Evolutionary conservation across 2,888 invertebrate species (phyloP), one percentile per base, ranked within the genome.

Genomic region (Busseola fusca): DNA sequence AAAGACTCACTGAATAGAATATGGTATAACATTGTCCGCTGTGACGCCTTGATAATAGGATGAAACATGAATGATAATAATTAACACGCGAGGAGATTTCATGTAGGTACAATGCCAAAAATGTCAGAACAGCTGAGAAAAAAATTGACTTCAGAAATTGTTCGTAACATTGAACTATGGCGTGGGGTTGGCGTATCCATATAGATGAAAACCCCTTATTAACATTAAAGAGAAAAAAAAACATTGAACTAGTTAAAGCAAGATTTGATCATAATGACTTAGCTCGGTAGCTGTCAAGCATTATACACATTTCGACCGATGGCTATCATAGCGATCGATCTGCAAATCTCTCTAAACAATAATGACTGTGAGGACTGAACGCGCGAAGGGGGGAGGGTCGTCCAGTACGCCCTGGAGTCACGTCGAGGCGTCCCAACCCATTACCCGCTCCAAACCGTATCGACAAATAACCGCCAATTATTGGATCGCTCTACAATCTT

Each of bases 381-480:
- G 30, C 45, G 40, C n/a, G n/a, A 78, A 80, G 37, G 30, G 80
- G 80, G 85, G 79, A 60, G 84, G 80, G 74, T 78, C 76, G 75
- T 69, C 79, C 85, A 77, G 77, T 76, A 86, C 84, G 85, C 86
- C 84, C 86, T 87, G 88, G 85, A 92, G 94, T 95, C 95, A 95
- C 95, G 95, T 95, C 93, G 93, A 87, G 82, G 88, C 90, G 91
- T 92, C 93, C 93, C 93, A 92, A 87, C 92, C 94, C 94, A 95
- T 95, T 95, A 95, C 93, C 87, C 91, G 94, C 91, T 94, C 95
- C 94, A 93, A 94, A 95, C 95, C 95, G 95, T 95, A 95, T 95
- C 95, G 95, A 93, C 95, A 93, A 94, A 93, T 95, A 95, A 95
- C 95, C 94, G 92, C 95, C 95, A 95, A 95, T 95, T 95, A 95